phyloP scores from a whole-genome alignment of 2,888 invertebrate species.

The Acleris literana region DNA sequence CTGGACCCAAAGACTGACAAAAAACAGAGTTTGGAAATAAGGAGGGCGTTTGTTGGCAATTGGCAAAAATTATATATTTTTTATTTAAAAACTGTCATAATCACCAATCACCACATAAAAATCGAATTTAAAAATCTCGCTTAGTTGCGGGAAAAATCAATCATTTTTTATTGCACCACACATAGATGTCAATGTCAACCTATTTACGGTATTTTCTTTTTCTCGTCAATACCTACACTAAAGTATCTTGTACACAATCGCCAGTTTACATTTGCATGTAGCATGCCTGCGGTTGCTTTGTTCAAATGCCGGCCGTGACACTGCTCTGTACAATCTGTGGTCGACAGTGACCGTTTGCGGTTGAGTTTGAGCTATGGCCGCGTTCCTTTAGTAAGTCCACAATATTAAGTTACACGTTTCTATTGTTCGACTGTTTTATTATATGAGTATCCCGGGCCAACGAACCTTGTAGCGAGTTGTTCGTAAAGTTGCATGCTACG shows the following conservation, averaged over 20 bases:
- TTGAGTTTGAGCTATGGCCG: constrained; percentile 20
- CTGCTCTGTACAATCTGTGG: constrained; percentile 15
- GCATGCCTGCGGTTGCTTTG: constrained; percentile 13
- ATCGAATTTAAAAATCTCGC: no score
- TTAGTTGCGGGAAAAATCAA: no score
- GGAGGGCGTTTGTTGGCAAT: no score
- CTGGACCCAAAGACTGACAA: no score
- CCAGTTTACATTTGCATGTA: constrained; percentile 8
- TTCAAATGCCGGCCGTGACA: constrained; percentile 6
- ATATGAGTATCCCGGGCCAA: constrained; percentile 7
- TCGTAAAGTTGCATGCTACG: not conserved
- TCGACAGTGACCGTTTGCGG: constrained; percentile 16
- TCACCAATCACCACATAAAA: no score
- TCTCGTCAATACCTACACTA: not conserved
- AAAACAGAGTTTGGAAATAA: no score
- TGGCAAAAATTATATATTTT: no score
- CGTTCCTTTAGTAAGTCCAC: not conserved
- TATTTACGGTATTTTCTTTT: no score
- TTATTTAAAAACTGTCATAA: no score
- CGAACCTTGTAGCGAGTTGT: constrained; percentile 11
- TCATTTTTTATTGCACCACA: no score
- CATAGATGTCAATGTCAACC: no score
- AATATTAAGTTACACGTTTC: constrained; percentile 19
- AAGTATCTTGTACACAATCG: not conserved
- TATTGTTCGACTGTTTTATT: constrained; percentile 28